Base-by-base conservation (phyloP, 2,113 vertebrate genomes). In the Scomber japonicus region DNA sequence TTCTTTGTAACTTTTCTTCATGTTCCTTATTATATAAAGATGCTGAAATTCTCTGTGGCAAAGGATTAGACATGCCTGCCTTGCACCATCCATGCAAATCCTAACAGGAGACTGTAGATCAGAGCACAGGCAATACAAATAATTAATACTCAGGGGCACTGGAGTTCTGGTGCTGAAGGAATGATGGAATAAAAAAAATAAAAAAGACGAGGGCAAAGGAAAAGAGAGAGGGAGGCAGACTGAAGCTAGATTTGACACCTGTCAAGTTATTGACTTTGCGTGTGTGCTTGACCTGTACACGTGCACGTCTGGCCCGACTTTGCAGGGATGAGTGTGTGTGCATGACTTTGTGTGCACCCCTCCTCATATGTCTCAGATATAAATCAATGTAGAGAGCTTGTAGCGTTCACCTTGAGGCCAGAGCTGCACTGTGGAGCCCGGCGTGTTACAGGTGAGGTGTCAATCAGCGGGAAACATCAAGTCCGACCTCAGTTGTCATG, bases 81-180 rank as follows among this genome's bases (percentile, higher is more conserved):
- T 86, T 82, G 69, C 84, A 82, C 75, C 88, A 87, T 72, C 85
- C 85, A 86, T 91, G 84, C 84, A 91, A 84, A 90, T 86, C 63
- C 78, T 78, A 88, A 89, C 86, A 85, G 81, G 82, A 85, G 80
- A 66, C 73, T 15, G 65, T 21, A 88, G 89, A 90, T 92, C 88
- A 89, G 86, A 91, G 78, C 53, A 27, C 60, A 75, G 84, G 79
- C 75, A 84, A 82, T 74, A 84, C 88, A 92, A 85, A 93, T 93
- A 93, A 94, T 93, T 91, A 92, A 91, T 90, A 86, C 93, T 85
- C 91, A 55, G 69, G 91, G 91, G 91, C 74, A 54, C 53, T 62
- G 61, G 75, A 86, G 78, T 69, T 78, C 72, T 78, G 66, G 56
- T 31, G 81, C 49, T 75, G 66, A 71, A 85, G 65, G 48, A 86